Evolutionary conservation across 2,888 invertebrate genomes (phyloP), one percentile per base, ranked within the genome.

Genomic region (Thera britannica): DNA sequence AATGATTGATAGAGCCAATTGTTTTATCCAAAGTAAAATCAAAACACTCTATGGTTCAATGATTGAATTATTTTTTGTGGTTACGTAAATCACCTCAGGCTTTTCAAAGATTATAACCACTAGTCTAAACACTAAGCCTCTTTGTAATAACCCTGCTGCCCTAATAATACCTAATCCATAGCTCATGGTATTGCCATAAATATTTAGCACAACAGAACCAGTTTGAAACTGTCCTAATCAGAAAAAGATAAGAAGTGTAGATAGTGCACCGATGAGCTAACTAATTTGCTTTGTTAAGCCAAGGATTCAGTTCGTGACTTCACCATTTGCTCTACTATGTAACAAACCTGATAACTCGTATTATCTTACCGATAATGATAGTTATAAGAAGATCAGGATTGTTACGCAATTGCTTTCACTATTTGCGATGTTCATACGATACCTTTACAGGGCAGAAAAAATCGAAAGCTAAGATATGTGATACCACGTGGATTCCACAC

Each of bases 381-480:
- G 66, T 23, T 38, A 12, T 54, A 44, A 46, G 57, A 48, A 62
- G 58, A 61, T 57, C 58, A 66, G 52, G 63, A 68, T 60, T 58
- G 77, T 85, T 85, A 79, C 75, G 81, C 72, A 86, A 86, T 67
- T 70, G 77, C 87, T 87, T 86, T 87, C 88, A 83, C 85, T 74
- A 74, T 69, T 69, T 52, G 52, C 51, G 60, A 68, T 58, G 61
- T 61, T 81, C 77, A 74, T 72, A 56, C 70, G 75, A 82, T 81
- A 78, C 75, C 81, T 81, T 83, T 83, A 83, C 79, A 57, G 60
- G 63, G 58, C 58, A 46, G 75, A 56, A 81, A 78, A 82, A 87
- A 82, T 59, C 77, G 85, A 86, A 86, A 87, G 86, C 82, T 65
- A 38, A 59, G 56, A 65, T 68, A 70, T 70, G 62, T 52, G 44